Evolutionary conservation across 2,888 invertebrate species (phyloP).

Genomic region (Oeneis ivallda): DNA sequence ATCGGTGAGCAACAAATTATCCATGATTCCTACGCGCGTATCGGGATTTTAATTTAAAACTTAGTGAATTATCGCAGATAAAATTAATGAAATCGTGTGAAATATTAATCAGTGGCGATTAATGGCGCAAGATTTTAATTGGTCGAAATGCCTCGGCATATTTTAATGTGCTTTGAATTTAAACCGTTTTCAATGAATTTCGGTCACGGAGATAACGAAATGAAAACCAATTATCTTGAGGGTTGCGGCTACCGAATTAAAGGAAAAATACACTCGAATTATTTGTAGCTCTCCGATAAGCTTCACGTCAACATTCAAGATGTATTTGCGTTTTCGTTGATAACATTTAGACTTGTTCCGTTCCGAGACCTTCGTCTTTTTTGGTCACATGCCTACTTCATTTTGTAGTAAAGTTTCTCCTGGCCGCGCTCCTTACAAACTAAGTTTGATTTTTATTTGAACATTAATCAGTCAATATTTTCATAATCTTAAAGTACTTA

Average conservation of each 20-base stretch:
- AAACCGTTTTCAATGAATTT: constrained; percentile 47
- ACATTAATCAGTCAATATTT: too few relatives aligned
- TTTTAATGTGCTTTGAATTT: constrained; percentile 47
- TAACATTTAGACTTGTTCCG: neutral
- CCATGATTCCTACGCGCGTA: constrained; percentile 5
- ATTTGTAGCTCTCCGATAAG: constrained; percentile 22
- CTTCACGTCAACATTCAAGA: constrained; percentile 11
- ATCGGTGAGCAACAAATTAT: constrained; percentile 24
- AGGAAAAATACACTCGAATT: constrained; percentile 17
- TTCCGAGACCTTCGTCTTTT: neutral
- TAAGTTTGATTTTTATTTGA: too few relatives aligned
- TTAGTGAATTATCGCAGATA: constrained; percentile 41
- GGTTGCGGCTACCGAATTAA: constrained; percentile 27
- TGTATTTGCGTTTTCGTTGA: constrained; percentile 8
- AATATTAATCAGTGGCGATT: constrained; percentile 58
- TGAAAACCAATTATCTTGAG: constrained; percentile 35
- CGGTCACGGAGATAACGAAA: constrained; percentile 39
- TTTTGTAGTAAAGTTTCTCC: too few relatives aligned
- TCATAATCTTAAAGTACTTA: too few relatives aligned
- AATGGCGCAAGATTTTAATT: constrained; percentile 55
- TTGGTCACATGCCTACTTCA: neutral
- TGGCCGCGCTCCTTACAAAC: too few relatives aligned
- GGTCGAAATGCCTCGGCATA: constrained; percentile 52
- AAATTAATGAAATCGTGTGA: constrained; percentile 49
- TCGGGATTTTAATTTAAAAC: constrained; percentile 46